A percentile compares a stretch with the other conserved stretches of the same genome.
Conservation (phyloP, 30 jellyfish, hydroid and myxozoan species). For the Chironex yamaguchii region DNA sequence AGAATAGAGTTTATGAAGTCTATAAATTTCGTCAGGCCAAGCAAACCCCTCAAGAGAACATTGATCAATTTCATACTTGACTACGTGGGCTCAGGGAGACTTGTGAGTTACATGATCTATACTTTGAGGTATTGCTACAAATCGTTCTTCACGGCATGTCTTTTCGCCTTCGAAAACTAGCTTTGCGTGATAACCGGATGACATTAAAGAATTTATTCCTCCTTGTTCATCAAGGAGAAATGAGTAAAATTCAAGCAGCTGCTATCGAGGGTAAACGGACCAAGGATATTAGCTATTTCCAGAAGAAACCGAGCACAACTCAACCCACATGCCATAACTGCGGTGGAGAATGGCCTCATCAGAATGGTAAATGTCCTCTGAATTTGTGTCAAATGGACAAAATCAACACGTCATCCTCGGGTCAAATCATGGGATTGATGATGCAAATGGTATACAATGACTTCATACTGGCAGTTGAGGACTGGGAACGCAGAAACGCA, state of each 20-base stretch:
- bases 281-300: not conserved
- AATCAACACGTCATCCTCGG: no score
- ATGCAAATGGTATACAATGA: no score
- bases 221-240: conserved; percentile 24
- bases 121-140: conserved; percentile 16
- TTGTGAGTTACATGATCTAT: conserved; percentile 16
- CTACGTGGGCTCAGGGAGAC: conserved; percentile 37
- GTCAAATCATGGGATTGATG: no score
- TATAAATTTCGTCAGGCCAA: conserved; percentile 36
- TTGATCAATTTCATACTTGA: conserved; percentile 29
- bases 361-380: not conserved
- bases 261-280: not conserved
- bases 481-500: no score
- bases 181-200: not conserved
- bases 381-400: no score
- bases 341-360: conserved; percentile 6
- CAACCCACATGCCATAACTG: not conserved
- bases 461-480: no score
- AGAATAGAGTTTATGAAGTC: conserved; percentile 11
- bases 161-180: conserved; percentile 15
- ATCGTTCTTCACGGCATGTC: not conserved
- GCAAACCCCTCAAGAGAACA: conserved; percentile 15
- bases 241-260: conserved; percentile 26
- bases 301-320: not conserved
- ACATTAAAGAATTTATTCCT: not conserved